Evolutionary conservation across 2,888 invertebrate genomes (phyloP).

Genomic region (Acleris sparsana): DNA sequence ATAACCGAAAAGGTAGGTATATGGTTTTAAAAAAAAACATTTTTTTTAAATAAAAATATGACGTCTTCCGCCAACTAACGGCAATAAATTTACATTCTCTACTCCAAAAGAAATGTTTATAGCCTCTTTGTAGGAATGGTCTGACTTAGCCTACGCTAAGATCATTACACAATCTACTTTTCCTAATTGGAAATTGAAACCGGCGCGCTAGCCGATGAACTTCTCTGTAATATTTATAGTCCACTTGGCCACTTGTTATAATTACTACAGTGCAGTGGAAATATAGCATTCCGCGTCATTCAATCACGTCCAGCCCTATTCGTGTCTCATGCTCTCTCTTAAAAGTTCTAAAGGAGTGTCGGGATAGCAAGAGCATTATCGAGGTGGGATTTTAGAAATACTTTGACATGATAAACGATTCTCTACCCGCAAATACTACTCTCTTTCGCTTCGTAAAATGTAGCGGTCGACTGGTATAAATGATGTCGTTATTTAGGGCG

Average conservation of each 20-base stretch:
- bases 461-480: slow-evolving; percentile 26
- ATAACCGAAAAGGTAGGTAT: too few species aligned
- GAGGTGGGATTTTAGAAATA: not conserved
- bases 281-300: slow-evolving; percentile 43
- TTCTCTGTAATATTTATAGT: slow-evolving; percentile 53
- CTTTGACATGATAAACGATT: not conserved
- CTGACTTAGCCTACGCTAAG: too few species aligned
- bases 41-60: too few species aligned
- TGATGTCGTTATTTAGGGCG: slow-evolving; percentile 26
- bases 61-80: too few species aligned
- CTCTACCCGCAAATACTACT: slow-evolving; percentile 8
- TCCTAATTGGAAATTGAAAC: not conserved
- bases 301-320: not conserved
- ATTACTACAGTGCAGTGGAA: slow-evolving; percentile 49
- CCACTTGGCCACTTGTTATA: slow-evolving; percentile 59
- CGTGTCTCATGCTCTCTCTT: slow-evolving; percentile 9
- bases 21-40: too few species aligned
- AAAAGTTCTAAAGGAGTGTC: not conserved
- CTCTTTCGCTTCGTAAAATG: slow-evolving; percentile 24
- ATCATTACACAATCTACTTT: too few species aligned
- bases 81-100: too few species aligned
- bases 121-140: too few species aligned
- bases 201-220: not conserved
- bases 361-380: slow-evolving; percentile 6
- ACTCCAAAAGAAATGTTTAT: too few species aligned